Evolutionary conservation across 2,888 invertebrate species (phyloP), one percentile per base, ranked within the genome.

Genomic region (Zhengitettix transpicula): DNA sequence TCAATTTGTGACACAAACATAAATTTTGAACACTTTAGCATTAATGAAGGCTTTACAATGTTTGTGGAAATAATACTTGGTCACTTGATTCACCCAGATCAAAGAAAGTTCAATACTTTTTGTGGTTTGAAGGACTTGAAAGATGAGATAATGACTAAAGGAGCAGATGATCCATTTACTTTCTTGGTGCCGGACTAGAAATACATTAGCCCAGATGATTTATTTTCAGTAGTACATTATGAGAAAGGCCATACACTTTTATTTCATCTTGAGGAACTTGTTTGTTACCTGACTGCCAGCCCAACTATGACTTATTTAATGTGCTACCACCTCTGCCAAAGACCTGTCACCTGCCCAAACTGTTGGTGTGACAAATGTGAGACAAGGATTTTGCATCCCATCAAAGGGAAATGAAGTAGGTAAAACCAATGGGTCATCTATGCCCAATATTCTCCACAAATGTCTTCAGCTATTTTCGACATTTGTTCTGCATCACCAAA

Each of bases 341-440:
- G n/a, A n/a, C n/a, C n/a, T n/a, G n/a, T n/a, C n/a, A 70, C 77
- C 78, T 71, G 87, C 88, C 76, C 97, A 74, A 56, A 95, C 70
- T 0, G 96, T 95, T 7, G 96, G 96, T 0, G 96, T 95, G 5
- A 95, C 87, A 74, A 97, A 97, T 0, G 95, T 96, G 56, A 97
- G 74, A 71, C 95, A 95, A 0, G 96, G 96, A 77, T 97, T 96
- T 74, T 97, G 96, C 96, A 97, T 97, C 17, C 96, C 96, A 1
- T 96, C 96, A 71, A 84, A 95, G 0, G 96, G 93, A 77, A 96
- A 97, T 64, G 88, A 87, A 1, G 95, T 92, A 0, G 96, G 96
- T 69, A 97, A 78, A 51, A 96, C 89, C 47, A 97, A 75, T 61
- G 89, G 70, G 73, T 96, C 95, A 72, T 96, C 97, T 65, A 84